A percentile compares a stretch with the other conserved stretches of the same genome.
Conservation (phyloP, 1,140 invertebrate genomes). For the Ceratosolen solmsi region DNA sequence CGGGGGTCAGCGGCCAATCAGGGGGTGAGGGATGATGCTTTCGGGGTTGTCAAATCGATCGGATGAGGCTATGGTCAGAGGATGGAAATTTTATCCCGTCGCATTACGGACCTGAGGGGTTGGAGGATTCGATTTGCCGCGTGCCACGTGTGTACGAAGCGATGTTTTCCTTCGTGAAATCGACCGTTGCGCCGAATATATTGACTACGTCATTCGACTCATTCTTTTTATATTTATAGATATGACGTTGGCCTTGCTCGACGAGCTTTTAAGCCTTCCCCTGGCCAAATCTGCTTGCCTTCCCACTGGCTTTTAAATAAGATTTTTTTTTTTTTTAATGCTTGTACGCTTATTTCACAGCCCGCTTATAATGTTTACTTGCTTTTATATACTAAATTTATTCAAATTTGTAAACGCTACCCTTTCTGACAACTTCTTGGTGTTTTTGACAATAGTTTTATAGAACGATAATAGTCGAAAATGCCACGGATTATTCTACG, state of each 20-base stretch:
- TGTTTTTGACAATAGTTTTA: too few species aligned
- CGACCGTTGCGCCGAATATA: constrained; percentile 5
- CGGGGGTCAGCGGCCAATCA: constrained; percentile 26
- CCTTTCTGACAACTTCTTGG: too few species aligned
- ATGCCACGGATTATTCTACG: too few species aligned
- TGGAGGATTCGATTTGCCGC: constrained; percentile 48
- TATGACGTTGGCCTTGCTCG: background rate
- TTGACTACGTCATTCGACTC: background rate
- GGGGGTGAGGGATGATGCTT: constrained; percentile 25
- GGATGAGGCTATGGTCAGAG: constrained; percentile 43
- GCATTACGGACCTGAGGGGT: background rate
- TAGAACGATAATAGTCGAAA: too few species aligned
- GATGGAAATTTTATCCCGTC: constrained; percentile 44
- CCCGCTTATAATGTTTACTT: background rate
- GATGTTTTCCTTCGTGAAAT: constrained; percentile 22
- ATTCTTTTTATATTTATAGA: constrained; percentile 19
- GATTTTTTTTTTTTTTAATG: background rate
- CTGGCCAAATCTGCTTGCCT: background rate
- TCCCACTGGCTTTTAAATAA: background rate
- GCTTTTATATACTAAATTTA: too few species aligned
- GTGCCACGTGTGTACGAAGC: constrained; percentile 2
- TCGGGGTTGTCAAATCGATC: constrained; percentile 59
- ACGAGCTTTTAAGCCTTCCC: background rate
- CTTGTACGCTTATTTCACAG: background rate
- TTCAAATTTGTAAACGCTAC: too few species aligned